These are phyloP conservation scores for Drosophila pallidifrons DNA, from an alignment of 1,140 invertebrate species.

Conservation along the genomic window DNA sequence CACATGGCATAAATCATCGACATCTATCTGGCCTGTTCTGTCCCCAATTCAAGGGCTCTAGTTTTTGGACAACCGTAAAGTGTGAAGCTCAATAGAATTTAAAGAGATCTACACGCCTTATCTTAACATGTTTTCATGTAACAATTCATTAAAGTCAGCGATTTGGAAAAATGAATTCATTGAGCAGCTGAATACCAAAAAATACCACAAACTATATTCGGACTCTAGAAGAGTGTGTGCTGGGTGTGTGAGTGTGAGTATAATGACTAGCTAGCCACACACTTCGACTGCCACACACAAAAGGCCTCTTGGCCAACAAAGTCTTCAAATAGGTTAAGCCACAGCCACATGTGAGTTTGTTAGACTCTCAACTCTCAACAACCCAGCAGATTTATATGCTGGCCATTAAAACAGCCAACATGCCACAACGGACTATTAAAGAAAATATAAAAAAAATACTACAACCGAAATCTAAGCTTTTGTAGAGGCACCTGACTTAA, in stretches of 20 bases:
- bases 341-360: constrained; percentile 11
- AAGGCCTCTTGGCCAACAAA: constrained; percentile 57
- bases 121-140: constrained; percentile 21
- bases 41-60: constrained; percentile 11
- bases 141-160: constrained; percentile 39
- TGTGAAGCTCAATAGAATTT: constrained; percentile 38
- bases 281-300: constrained; percentile 17
- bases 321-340: constrained; percentile 67
- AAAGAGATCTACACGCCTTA: constrained; percentile 6
- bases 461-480: constrained; percentile 68
- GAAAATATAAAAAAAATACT: constrained; percentile 35
- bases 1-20: constrained; percentile 39
- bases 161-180: constrained; percentile 1
- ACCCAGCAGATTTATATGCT: constrained; percentile 60
- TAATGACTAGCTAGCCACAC: constrained; percentile 27
- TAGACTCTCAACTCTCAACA: constrained; percentile 13
- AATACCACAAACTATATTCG: neutral
- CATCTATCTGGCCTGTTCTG: constrained; percentile 17
- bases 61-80: constrained; percentile 15
- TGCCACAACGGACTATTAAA: constrained; percentile 56
- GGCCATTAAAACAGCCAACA: constrained; percentile 63
- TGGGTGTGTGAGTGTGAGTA: neutral
- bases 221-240: neutral
- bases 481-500: constrained; percentile 70
- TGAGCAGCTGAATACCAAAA: neutral